These are phyloP conservation scores for Probaryconus sp. DNA, from an alignment of 1,140 invertebrate species.

Conservation along the genomic window DNA sequence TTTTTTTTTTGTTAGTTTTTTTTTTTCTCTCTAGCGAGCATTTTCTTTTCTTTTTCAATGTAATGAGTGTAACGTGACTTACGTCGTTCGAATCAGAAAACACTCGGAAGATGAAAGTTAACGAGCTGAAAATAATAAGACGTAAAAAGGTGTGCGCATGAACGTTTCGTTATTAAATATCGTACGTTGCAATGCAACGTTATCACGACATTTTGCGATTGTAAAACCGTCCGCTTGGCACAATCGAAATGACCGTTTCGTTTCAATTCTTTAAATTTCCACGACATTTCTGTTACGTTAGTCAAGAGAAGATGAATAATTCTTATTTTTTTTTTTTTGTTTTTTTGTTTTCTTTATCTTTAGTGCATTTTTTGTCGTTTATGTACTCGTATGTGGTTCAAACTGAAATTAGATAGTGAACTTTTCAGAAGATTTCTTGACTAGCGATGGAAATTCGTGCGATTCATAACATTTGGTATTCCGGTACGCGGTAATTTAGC, in stretches of 20 bases:
- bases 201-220: constrained; percentile 13
- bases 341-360: neutral
- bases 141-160: constrained; percentile 12
- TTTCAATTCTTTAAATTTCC: too few species aligned
- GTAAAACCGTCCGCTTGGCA: constrained; percentile 11
- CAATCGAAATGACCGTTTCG: neutral
- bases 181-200: constrained; percentile 27
- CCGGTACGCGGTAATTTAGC: constrained; percentile 50
- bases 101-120: constrained; percentile 50
- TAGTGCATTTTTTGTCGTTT: neutral
- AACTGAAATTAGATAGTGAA: constrained; percentile 18
- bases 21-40: neutral
- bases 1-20: neutral
- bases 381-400: constrained; percentile 46
- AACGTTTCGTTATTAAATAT: constrained; percentile 50
- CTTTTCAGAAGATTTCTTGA: constrained; percentile 31
- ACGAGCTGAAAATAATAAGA: constrained; percentile 53
- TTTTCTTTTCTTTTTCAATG: constrained; percentile 6
- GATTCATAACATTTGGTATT: constrained; percentile 54
- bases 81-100: constrained; percentile 51
- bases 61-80: constrained; percentile 37
- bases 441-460: constrained; percentile 3
- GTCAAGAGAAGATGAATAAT: too few species aligned
- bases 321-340: constrained; percentile 1
- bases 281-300: too few species aligned